Evolutionary conservation across 1,140 invertebrate species (phyloP), one percentile per base, ranked within the genome.

Genomic region (Papilio helenus): DNA sequence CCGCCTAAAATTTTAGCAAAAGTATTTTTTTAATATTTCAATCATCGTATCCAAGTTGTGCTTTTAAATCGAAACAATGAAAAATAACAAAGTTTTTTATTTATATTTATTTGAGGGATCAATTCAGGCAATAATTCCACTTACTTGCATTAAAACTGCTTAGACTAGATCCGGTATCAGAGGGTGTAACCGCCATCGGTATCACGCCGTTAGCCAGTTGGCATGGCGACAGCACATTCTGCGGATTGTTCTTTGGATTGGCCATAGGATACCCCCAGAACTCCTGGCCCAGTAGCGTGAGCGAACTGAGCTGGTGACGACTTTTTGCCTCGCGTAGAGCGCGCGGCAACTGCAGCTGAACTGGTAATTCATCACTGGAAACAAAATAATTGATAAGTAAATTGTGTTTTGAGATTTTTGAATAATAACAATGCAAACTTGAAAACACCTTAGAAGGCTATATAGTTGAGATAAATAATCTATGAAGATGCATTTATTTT

Each of bases 271-370:
- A 98, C 79, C 97, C 96, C 98, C 98, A 99, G 94, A 98, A 98
- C 95, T 98, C 98, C 96, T 99, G 98, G 51, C 98, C 98, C 39
- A 99, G 94, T 72, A 99, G 95, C 9, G 98, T 98, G 46, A 99
- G 95, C 0, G 98, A 98, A 29, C 97, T 97, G 9, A 99, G 96
- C 90, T 99, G 98, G 87, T 98, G 97, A 65, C 98, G 96, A 87
- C 98, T 98, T 88, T 97, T 97, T 7, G 98, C 98, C 81, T 98
- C 97, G 46, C 97, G 96, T 84, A 99, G 96, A 16, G 97, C 96
- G 81, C 96, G 96, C 29, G 98, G 98, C 85, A 99, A 94, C 82
- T 96, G 97, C 80, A 99, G 96, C 94, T 98, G 97, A 71, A 99
- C 98, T 55, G 98, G 98, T 82, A 99, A 95, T 95, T 99, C 99